phyloP scores from a whole-genome alignment of 2,888 invertebrate genomes.

The Tridacna crocea region DNA sequence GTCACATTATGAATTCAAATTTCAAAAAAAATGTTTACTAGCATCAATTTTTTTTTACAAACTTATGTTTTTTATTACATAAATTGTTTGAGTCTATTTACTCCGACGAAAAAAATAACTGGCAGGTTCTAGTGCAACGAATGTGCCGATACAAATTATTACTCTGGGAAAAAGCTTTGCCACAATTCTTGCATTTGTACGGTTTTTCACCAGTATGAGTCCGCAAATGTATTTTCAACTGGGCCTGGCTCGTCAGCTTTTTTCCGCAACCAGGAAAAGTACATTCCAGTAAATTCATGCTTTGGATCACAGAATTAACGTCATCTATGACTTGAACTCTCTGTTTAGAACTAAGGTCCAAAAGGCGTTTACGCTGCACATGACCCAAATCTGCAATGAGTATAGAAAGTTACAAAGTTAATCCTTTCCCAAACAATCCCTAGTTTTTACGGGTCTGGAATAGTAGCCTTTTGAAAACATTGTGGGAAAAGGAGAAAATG shows the following conservation, averaged over 20 bases:
- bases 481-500: no score
- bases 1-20: no score
- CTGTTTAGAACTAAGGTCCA: neutral
- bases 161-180: constrained; percentile 41
- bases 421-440: no score
- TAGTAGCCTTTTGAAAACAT: no score
- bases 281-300: constrained; percentile 3
- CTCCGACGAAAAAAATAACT: neutral
- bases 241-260: constrained; percentile 21
- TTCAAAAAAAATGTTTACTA: no score
- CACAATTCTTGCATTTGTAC: constrained; percentile 31
- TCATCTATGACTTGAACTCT: neutral
- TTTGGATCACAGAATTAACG: neutral
- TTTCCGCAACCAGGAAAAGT: constrained; percentile 36
- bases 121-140: constrained; percentile 15
- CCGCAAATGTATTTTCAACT: constrained; percentile 36
- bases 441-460: no score
- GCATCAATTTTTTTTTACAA: no score
- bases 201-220: constrained; percentile 42
- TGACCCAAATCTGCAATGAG: constrained; percentile 16
- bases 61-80: no score
- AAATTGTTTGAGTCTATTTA: no score
- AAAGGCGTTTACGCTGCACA: neutral
- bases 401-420: neutral
- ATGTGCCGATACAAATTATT: constrained; percentile 49